These are phyloP conservation scores for Urocynchramus pylzowi DNA, from an alignment of 2,113 vertebrate genomes.

Conservation along the genomic window DNA sequence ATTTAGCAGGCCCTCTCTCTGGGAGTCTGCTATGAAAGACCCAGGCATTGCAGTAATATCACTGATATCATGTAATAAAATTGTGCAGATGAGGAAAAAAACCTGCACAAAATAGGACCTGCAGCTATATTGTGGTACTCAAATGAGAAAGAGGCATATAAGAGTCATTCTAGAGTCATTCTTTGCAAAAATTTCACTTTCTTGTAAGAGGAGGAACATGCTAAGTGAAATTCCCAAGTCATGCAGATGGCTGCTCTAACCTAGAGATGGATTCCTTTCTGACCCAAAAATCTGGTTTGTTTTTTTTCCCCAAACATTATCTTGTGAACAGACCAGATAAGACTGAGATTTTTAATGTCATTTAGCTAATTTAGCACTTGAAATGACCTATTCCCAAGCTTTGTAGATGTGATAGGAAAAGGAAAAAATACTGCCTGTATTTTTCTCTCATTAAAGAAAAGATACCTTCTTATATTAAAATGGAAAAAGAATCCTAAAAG, in stretches of 20 bases:
- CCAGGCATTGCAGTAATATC: neutral
- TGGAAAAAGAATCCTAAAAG: neutral
- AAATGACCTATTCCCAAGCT: neutral
- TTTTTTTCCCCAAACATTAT: neutral
- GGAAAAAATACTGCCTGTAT: neutral
- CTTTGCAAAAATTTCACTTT: neutral
- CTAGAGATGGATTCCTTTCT: neutral
- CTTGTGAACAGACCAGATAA: neutral
- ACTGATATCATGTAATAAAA: neutral
- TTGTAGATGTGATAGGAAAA: neutral
- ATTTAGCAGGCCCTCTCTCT: neutral
- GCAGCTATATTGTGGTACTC: neutral
- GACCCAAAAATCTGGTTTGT: rapidly evolving
- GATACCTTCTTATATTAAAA: neutral
- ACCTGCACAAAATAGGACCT: neutral
- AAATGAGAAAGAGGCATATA: neutral
- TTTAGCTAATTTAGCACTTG: neutral
- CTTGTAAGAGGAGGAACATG: neutral
- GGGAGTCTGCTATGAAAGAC: neutral
- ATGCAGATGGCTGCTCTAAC: neutral
- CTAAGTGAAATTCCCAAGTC: neutral
- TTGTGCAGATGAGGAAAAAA: neutral
- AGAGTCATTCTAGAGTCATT: neutral
- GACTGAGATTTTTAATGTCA: neutral
- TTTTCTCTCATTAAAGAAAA: neutral